phyloP scores from a whole-genome alignment of 2,888 invertebrate genomes.

The Corbicula japonica region DNA sequence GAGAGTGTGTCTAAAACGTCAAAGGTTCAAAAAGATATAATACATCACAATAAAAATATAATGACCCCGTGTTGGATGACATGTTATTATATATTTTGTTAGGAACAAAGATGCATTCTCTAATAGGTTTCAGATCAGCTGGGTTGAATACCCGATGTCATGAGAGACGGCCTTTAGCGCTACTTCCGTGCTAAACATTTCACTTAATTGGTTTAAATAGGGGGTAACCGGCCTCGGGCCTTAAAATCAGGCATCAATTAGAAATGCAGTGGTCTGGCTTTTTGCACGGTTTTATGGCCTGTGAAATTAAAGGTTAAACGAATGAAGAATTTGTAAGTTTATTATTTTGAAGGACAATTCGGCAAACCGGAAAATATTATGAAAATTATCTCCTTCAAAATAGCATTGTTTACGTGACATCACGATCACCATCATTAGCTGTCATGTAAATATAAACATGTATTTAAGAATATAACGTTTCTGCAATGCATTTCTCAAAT shows the following conservation, averaged over 20 bases:
- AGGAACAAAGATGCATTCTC: conserved; percentile 20
- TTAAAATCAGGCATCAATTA: conserved; percentile 36
- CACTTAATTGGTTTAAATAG: conserved; percentile 52
- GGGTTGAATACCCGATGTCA: conserved; percentile 33
- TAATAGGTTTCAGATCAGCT: conserved; percentile 21
- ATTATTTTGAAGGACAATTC: no score
- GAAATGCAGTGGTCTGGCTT: conserved; percentile 7
- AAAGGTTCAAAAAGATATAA: conserved; percentile 13
- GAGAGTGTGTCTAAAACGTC: conserved; percentile 20
- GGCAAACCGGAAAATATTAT: no score
- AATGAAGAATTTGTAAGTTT: no score
- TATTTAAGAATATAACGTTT: no score
- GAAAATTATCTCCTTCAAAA: no score
- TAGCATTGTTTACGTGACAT: no score
- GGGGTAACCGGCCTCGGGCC: conserved; percentile 8
- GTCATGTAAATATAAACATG: no score
- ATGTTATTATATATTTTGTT: conserved; percentile 44
- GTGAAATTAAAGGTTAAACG: conserved; percentile 47
- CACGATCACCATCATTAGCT: no score
- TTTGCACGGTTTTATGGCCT: conserved; percentile 20
- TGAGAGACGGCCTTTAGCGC: conserved; percentile 20
- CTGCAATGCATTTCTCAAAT: no score
- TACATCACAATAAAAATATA: conserved; percentile 34
- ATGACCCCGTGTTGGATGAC: conserved; percentile 32
- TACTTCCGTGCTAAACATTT: conserved; percentile 46